Percentiles rank a stretch among this genome's conserved stretches.
Evolutionary conservation across 2,113 vertebrate species (phyloP).

Genomic region (Hypomesus transpacificus): DNA sequence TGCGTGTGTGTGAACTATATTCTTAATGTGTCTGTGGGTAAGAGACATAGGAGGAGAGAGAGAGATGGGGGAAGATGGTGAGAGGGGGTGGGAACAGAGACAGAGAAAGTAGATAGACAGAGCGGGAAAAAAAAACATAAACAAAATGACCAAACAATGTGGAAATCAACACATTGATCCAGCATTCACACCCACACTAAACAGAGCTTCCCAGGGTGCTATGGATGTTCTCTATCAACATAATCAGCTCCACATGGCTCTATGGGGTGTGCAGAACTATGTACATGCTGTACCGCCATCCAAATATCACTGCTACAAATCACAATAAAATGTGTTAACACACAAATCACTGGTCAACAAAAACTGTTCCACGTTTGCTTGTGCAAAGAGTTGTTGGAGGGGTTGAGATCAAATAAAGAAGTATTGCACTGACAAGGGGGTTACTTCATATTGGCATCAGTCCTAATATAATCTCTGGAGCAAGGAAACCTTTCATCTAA

Average conservation of each 20-base stretch:
- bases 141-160: background rate
- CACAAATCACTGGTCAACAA: background rate
- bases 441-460: no score
- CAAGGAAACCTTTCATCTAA: no score
- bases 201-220: background rate
- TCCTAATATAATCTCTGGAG: no score
- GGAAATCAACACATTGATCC: background rate
- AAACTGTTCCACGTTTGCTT: background rate
- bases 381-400: background rate
- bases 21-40: background rate
- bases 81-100: no score
- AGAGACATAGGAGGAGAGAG: no score
- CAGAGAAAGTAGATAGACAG: no score
- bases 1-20: background rate
- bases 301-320: background rate
- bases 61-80: no score
- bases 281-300: background rate
- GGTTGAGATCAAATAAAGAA: no score
- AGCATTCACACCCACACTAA: background rate
- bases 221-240: slow-evolving; percentile 14
- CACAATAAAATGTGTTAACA: slow-evolving; percentile 3
- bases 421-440: no score
- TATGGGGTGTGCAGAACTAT: background rate
- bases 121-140: background rate
- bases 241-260: slow-evolving; percentile 19